A percentile compares a stretch with the other conserved stretches of the same genome.
Evolutionary conservation across 2,797 vertebrate genomes (phyloP).

Genomic region (Aldrovandia affinis): DNA sequence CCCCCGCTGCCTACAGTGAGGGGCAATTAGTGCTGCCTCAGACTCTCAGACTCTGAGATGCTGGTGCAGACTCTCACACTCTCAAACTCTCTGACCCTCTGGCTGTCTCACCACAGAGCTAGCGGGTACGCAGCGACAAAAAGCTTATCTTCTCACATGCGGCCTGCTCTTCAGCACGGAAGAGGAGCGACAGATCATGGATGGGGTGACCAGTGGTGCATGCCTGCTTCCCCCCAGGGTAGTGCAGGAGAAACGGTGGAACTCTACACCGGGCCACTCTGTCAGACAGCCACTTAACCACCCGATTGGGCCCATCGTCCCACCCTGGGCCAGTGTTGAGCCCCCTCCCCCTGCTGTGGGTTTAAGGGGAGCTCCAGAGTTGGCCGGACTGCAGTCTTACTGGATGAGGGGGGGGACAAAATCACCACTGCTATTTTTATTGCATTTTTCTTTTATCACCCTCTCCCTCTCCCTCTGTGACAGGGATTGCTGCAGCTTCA

Average conservation of each 20-base stretch:
- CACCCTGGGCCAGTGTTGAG: not conserved
- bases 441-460: not conserved
- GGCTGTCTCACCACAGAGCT: constrained; percentile 50
- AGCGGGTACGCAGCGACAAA: constrained; percentile 22
- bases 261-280: not conserved
- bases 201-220: not conserved
- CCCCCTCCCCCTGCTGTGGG: not conserved
- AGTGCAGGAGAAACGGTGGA: not conserved
- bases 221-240: not conserved
- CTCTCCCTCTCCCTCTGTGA: not conserved
- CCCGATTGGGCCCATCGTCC: not conserved
- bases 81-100: no score
- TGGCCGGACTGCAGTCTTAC: no score
- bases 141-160: constrained; percentile 39
- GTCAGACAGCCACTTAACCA: not conserved
- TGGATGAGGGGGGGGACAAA: no score
- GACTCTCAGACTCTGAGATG: constrained; percentile 45
- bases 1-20: constrained; percentile 60
- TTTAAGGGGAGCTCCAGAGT: not conserved
- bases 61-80: constrained; percentile 48
- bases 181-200: not conserved
- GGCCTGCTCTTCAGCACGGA: constrained; percentile 20
- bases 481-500: constrained; percentile 42
- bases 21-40: constrained; percentile 71
- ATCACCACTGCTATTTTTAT: no score